Base-by-base conservation (phyloP, 2,113 vertebrate genomes). In the Nibea coibor region DNA sequence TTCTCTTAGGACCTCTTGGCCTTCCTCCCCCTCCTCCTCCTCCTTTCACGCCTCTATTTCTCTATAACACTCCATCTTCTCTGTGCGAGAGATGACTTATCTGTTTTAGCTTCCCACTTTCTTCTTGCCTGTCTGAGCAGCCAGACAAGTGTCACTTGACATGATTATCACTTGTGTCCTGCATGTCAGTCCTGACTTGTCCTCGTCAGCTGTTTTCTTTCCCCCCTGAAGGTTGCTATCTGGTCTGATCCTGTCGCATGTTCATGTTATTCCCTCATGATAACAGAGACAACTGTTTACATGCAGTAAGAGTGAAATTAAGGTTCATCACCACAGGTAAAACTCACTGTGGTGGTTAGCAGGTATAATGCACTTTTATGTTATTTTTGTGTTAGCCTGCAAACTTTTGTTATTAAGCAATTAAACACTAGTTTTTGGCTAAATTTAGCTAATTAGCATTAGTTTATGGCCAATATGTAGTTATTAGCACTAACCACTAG, bases 1-100 rank as follows among this genome's bases (percentile, higher is more conserved):
- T 85, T 75, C 81, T 89, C 84, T 88, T 48, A 91, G 94, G 92
- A 91, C 59, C 80, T 85, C 63, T 84, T 78, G 81, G 57, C 72
- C 63, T 17, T 72, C 71, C 67, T 72, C 50, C 24, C 72, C 53
- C 12, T 78, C 72, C 2, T 65, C 74, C 14, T 48, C 51, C 17
- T 79, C 68, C 76, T 75, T 75, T 72, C 59, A 48, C 69, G 56
- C 83, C 26, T 79, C 48, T 61, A 4, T 2, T 66, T 64, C 66
- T 74, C 35, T 74, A 22, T 90, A 87, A 90, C 87, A 80, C 74
- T 87, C 45, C 78, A 64, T 58, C 66, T 42, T 15, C 35, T 86
- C 12, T 58, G 28, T 62, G 57, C 54, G 69, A 48, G 54, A 47
- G 73, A 78, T 66, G 79, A 85, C 67, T 82, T 86, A 53, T 72